Evolutionary conservation across 1,140 invertebrate genomes (phyloP), one percentile per base, ranked within the genome.

Genomic region (Andricus grossulariae): DNA sequence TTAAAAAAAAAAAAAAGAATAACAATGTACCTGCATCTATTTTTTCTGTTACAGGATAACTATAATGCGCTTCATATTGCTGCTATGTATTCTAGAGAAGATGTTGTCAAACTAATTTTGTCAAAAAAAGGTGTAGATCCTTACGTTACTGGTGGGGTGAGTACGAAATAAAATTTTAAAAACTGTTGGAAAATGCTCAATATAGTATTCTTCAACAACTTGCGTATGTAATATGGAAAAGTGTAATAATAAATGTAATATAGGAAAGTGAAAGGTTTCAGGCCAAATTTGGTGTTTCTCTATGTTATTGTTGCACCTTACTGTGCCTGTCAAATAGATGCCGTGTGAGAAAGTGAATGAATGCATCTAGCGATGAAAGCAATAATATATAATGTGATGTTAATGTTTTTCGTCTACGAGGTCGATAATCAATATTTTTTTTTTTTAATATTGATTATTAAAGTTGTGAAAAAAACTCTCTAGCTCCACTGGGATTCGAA

Each of bases 71-170:
- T 84, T 80, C 83, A 84, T 51, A 96, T 98, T 89, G 97, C 98
- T 18, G 96, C 97, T 45, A 96, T 97, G 94, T 96, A 97, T 90
- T 97, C 97, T 21, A 94, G 97, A 84, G 98, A 99, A 91, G 98
- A 99, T 89, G 97, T 98, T 72, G 96, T 99, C 86, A 97, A 98
- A 87, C 92, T 98, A 45, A 93, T 99, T 11, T 91, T 99, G 60
- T 94, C 95, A 54, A 97, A 97, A 90, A 95, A 96, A 89, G 97
- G 96, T 16, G 95, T 98, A 4, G 98, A 99, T 92, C 94, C 97
- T 32, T 97, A 96, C 86, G 95, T 97, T 32, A 94, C 96, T 10
- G 98, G 97, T 87, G 97, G 97, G 90, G 98, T 99, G 93, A 95
- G 96, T 94, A 55, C 74, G 39, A 11, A 45, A 45, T 10, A 45